A percentile compares a stretch with the other conserved stretches of the same genome.
phyloP scores from a whole-genome alignment of 2,888 invertebrate species.

The Epistrophe grossulariae region DNA sequence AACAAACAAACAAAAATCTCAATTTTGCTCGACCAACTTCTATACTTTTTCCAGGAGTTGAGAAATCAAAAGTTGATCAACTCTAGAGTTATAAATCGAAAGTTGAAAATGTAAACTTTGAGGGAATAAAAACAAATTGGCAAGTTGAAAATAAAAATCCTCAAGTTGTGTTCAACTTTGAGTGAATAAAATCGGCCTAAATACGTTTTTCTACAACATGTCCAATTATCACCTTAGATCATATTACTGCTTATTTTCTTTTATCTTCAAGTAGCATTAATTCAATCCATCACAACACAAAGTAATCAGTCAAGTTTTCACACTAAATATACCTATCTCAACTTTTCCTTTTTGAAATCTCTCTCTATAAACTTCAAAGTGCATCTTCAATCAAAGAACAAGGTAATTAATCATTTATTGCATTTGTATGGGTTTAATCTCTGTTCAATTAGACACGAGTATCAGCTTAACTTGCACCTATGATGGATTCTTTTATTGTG shows the following conservation, averaged over 20 bases:
- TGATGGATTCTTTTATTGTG: slow-evolving; percentile 25
- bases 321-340: background rate
- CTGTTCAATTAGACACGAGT: slow-evolving; percentile 59
- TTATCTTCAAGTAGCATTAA: background rate
- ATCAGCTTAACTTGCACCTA: slow-evolving; percentile 13
- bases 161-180: no score
- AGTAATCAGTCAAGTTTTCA: slow-evolving; percentile 4
- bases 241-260: background rate
- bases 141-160: no score
- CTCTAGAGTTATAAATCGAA: no score
- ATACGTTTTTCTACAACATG: background rate
- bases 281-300: background rate
- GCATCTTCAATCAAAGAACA: slow-evolving; percentile 11
- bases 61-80: no score
- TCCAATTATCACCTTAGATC: background rate
- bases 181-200: no score
- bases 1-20: no score
- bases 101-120: no score
- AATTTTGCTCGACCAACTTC: no score
- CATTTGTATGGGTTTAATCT: slow-evolving; percentile 45
- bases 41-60: no score
- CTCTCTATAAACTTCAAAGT: background rate
- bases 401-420: slow-evolving; percentile 55
- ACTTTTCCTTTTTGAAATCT: slow-evolving; percentile 1
- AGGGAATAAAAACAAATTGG: no score